Evolutionary conservation across 1,140 invertebrate species (phyloP), one percentile per base, ranked within the genome.

Genomic region (Arion vulgaris): DNA sequence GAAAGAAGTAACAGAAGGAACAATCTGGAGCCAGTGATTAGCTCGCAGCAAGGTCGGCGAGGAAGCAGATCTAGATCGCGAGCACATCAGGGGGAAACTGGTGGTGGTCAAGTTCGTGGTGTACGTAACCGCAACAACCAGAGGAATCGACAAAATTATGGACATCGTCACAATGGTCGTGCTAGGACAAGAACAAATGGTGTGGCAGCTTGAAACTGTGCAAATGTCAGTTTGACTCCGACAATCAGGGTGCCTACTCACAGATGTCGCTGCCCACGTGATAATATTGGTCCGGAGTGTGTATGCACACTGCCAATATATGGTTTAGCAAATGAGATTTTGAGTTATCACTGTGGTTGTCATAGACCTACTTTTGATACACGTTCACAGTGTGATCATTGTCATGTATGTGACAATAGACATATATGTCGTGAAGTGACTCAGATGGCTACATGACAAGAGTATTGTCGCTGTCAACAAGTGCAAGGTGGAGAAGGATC

Each of bases 261-360:
- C 36, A 36, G 76, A 36, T 78, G 76, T 53, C 51, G 76, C 9
- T 78, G 76, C 32, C 76, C 76, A 15, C 5, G 32, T 23, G 7
- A 11, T 23, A 36, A 78, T 39, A 7, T 66, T 23, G 53, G 53
- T 19, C 7, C 34, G 28, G 36, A 68, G 53, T 78, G 76, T 36
- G 34, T 41, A 19, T 78, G 76, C 36, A 66, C 34, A 15, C 41
- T 45, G 1, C 74, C 74, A 38, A 53, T 76, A 7, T 45, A 76
- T 28, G 51, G 51, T 7, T 2, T 5, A 28, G 62, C 28, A 34
- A 41, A 41, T 39, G 62, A 62, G 4, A 53, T 78, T 36, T 19
- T 78, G 57, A 66, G 51, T 28, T 62, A 32, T 53, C 36, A 78
- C 57, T 78, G 76, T 53, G 76, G 51, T 38, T 78, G 76, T 32